Evolutionary conservation across 1,140 invertebrate species (phyloP).

Genomic region (Kradibia gibbosae): DNA sequence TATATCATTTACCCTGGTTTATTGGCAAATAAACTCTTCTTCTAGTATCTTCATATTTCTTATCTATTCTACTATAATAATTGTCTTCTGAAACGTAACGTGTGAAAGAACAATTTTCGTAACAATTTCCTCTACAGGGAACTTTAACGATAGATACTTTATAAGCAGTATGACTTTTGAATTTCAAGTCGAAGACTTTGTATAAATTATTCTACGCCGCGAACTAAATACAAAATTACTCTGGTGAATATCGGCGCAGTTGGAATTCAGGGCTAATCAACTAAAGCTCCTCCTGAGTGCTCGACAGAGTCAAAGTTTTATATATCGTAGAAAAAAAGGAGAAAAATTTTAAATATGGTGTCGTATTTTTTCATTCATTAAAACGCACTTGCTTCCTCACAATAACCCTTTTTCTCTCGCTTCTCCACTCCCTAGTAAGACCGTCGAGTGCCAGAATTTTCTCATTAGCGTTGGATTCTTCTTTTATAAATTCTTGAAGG

Average conservation of each 20-base stretch:
- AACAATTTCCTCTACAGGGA: neutral
- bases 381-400: neutral
- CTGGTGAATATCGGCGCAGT: neutral
- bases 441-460: neutral
- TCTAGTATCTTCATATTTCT: neutral
- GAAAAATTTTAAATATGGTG: neutral
- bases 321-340: neutral
- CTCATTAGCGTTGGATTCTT: slow-evolving; percentile 3
- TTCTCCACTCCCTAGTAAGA: neutral
- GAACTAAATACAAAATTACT: slow-evolving; percentile 1
- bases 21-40: neutral
- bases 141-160: neutral
- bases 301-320: neutral
- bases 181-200: slow-evolving; percentile 9
- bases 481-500: neutral
- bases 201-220: slow-evolving; percentile 18
- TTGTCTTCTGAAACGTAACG: neutral
- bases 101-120: neutral
- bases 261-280: neutral
- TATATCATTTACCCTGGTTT: too few species aligned
- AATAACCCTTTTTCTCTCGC: neutral
- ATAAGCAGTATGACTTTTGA: slow-evolving; percentile 2
- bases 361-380: neutral
- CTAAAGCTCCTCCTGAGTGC: neutral
- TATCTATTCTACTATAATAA: neutral